Percentiles rank a stretch among this genome's conserved stretches.
phyloP scores from a whole-genome alignment of 2,113 vertebrate species.

The Podiceps cristatus region DNA sequence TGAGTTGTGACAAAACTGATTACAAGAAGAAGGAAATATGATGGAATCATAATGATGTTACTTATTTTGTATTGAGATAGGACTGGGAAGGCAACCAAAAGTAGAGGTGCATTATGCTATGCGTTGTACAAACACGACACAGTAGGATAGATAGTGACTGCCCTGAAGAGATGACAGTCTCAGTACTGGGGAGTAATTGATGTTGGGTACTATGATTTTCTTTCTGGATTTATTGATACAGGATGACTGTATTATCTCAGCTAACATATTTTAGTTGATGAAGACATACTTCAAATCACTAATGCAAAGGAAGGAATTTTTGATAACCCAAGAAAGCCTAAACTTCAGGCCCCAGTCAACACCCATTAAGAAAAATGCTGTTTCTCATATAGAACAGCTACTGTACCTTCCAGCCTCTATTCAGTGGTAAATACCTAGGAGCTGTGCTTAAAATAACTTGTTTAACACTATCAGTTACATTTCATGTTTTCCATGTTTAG shows the following conservation, averaged over 20 bases:
- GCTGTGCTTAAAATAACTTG: background rate
- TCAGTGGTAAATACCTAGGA: background rate
- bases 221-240: background rate
- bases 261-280: background rate
- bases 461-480: background rate
- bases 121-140: background rate
- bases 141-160: background rate
- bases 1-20: background rate
- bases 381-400: background rate
- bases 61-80: background rate
- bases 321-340: background rate
- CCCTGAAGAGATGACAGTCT: background rate
- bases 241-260: no score
- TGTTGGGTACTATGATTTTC: background rate
- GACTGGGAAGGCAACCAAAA: background rate
- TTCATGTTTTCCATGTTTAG: background rate
- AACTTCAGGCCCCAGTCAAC: background rate
- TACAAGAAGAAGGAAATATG: background rate
- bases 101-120: rapidly evolving
- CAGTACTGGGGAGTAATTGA: background rate
- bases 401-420: background rate
- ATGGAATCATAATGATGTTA: background rate
- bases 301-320: background rate
- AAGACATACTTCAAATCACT: background rate
- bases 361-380: background rate